Conservation (phyloP, 1,140 invertebrate species). For the Anagrus nilaparvatae region DNA sequence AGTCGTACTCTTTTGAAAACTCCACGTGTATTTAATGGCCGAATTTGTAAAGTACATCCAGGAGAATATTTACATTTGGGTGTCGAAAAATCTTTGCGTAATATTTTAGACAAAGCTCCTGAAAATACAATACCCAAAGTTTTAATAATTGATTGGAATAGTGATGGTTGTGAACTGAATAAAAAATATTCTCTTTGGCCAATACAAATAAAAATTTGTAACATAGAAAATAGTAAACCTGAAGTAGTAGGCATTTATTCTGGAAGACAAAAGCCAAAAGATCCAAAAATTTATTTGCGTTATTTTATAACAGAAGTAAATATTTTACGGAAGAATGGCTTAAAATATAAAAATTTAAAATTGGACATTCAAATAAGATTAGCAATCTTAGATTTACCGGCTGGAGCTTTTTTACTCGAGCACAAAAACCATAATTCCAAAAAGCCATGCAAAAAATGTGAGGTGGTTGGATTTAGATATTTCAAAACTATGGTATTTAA, state of each 20-base stretch:
- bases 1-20: conserved; percentile 10
- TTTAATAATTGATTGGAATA: conserved; percentile 12
- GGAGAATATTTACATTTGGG: conserved; percentile 16
- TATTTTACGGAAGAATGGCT: background rate
- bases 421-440: conserved; percentile 8
- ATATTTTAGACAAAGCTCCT: background rate
- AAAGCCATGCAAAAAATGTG: conserved; percentile 17
- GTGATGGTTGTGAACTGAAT: conserved; percentile 10
- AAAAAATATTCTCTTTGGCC: conserved; percentile 4
- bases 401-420: background rate
- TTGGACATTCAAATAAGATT: background rate
- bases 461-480: conserved; percentile 6
- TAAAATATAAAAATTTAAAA: background rate
- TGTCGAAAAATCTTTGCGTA: conserved; percentile 1
- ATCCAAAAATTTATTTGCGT: conserved; percentile 5
- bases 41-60: background rate
- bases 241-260: conserved; percentile 11
- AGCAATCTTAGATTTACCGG: background rate
- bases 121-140: background rate
- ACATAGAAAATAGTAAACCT: conserved; percentile 3
- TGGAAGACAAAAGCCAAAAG: conserved; percentile 8
- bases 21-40: background rate
- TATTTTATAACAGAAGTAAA: conserved; percentile 10
- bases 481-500: conserved; percentile 1
- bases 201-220: conserved; percentile 6